Evolutionary conservation across 2,888 invertebrate genomes (phyloP).

Genomic region (Chironomus tentans): DNA sequence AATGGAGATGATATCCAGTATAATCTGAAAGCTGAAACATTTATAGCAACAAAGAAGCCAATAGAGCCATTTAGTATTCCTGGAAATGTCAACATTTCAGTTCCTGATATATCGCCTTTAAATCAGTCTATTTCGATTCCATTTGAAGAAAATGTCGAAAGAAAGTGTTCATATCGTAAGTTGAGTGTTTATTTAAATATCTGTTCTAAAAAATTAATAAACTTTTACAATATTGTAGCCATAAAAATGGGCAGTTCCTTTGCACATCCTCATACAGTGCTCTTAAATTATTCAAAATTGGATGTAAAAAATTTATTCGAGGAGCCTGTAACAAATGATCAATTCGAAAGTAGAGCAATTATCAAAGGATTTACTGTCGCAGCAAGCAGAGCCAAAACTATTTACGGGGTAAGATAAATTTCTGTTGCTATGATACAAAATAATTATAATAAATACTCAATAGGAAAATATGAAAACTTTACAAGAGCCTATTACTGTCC

Average conservation of each 20-base stretch:
- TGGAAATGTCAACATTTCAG: constrained; percentile 44
- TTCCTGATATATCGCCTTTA: constrained; percentile 69
- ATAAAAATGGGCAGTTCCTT: constrained; percentile 33
- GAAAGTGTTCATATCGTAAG: background rate
- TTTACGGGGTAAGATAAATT: background rate
- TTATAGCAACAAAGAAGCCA: constrained; percentile 55
- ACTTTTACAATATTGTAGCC: constrained; percentile 29
- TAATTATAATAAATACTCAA: constrained; percentile 29
- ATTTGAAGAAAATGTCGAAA: constrained; percentile 41
- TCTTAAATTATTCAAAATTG: constrained; percentile 57
- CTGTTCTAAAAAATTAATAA: too few species aligned
- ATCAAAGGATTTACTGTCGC: constrained; percentile 35
- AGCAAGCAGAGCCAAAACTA: background rate
- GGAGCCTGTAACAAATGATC: constrained; percentile 54
- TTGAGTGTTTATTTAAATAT: too few species aligned
- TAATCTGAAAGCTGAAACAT: constrained; percentile 52
- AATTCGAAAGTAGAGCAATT: constrained; percentile 59
- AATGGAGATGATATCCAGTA: constrained; percentile 55
- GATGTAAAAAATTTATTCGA: constrained; percentile 60
- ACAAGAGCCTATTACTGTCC: constrained; percentile 69
- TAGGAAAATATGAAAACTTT: constrained; percentile 54
- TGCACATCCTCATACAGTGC: constrained; percentile 66
- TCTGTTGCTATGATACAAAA: too few species aligned
- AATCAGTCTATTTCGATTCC: constrained; percentile 60
- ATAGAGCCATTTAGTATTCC: constrained; percentile 45